These are phyloP conservation scores for Salpingus planirostris DNA, from an alignment of 2,888 invertebrate genomes.

Conservation along the genomic window DNA sequence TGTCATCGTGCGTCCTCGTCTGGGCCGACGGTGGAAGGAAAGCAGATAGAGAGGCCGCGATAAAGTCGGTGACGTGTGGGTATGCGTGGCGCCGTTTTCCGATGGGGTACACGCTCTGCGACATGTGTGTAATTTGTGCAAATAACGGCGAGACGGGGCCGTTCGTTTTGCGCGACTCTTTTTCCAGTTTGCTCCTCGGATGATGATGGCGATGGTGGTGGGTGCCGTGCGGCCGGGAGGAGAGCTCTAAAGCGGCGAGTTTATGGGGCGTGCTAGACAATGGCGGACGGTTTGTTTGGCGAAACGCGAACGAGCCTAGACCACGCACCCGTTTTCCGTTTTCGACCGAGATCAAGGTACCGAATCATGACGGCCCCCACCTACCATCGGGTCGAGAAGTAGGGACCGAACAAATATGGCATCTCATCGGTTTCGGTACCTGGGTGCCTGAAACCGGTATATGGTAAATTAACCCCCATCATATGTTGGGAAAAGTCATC, in stretches of 20 bases:
- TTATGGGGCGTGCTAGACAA: constrained; percentile 38
- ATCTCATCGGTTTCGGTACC: no score
- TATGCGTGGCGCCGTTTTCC: constrained; percentile 24
- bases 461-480: no score
- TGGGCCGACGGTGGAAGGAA: constrained; percentile 27
- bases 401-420: no score
- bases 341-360: no score
- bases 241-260: constrained; percentile 35
- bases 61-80: constrained; percentile 36
- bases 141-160: constrained; percentile 28
- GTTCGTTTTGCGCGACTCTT: constrained; percentile 35
- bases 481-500: no score
- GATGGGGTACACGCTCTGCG: no score
- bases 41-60: constrained; percentile 32
- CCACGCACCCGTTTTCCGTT: no score
- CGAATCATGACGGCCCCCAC: no score
- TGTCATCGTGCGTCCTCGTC: constrained; percentile 35
- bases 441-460: no score
- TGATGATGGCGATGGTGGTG: constrained; percentile 13
- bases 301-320: no score
- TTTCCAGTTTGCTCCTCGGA: background rate
- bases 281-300: constrained; percentile 9
- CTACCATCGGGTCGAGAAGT: no score
- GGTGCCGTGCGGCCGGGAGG: constrained; percentile 20
- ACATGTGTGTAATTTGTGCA: constrained; percentile 34